Conservation (phyloP, 2,797 vertebrate species). For the Pseudotriccus pelzelni region DNA sequence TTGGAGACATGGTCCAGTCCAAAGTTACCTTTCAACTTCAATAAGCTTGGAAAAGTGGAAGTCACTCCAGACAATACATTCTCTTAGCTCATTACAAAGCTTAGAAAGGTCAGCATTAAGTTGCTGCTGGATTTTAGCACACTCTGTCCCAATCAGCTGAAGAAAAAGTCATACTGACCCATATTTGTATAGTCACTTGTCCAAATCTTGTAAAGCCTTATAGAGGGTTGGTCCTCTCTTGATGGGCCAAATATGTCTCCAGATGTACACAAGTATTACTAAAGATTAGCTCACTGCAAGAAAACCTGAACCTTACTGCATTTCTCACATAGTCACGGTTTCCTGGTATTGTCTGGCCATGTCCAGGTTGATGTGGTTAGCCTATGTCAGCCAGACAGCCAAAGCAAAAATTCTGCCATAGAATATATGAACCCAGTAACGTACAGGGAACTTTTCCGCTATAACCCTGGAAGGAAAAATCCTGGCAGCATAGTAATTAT, state of each 20-base stretch:
- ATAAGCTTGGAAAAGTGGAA: neutral
- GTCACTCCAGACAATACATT: neutral
- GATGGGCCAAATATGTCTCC: neutral
- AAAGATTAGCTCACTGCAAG: neutral
- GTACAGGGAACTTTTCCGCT: neutral
- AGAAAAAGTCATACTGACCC: neutral
- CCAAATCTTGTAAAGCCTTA: neutral
- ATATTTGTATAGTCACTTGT: accelerated
- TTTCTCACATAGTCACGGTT: neutral
- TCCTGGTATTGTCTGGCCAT: neutral
- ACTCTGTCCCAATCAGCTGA: neutral
- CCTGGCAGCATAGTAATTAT: neutral
- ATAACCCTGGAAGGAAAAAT: neutral
- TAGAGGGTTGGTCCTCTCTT: neutral
- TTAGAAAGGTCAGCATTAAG: neutral
- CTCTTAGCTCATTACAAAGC: neutral
- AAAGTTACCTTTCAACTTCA: neutral
- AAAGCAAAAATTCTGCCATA: neutral
- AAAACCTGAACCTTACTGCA: neutral
- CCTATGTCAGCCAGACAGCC: neutral
- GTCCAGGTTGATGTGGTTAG: neutral
- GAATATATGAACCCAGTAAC: neutral
- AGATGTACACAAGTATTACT: neutral
- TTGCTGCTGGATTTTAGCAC: neutral
- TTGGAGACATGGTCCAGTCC: neutral